Evolutionary conservation across 2,888 invertebrate genomes (phyloP), one percentile per base, ranked within the genome.

Genomic region (Rhagonycha lutea): DNA sequence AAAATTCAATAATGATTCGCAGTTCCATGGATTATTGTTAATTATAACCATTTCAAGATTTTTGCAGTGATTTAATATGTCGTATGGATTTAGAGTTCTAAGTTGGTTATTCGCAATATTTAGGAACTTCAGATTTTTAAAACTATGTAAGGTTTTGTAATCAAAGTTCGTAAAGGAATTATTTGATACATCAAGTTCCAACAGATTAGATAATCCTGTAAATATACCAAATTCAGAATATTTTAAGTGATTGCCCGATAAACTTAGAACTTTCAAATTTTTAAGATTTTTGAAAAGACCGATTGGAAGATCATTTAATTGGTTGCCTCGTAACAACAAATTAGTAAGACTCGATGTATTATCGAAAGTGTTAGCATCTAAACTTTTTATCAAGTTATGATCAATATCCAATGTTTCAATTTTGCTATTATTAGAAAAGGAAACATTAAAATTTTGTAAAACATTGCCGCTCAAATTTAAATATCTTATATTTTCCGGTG

Each of bases 171-270:
- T n/a, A 8, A 69, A 60, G 1, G 23, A 23, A 69, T 69, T 69
- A 62, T 73, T 73, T 14, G 73, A 73, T 29, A 73, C 24, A 62
- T 73, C 73, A 10, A 73, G n/a, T 3, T n/a, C 0, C 24, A 11
- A 9, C 5, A 73, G 24, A 32, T 47, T 69, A 9, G 18, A 9
- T 10, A 73, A 10, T 10, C 73, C 73, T 0, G 29, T 3, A 69
- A 73, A 73, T n/a, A 69, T 62, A 12, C 69, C 73, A 28, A 24
- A 69, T 9, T 62, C 61, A 24, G 70, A 14, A 14, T 68, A 14
- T 29, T 61, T 24, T 8, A 74, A n/a, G 3, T 32, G 14, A 28
- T 74, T 74, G 14, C 63, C n/a, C 8, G 65, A 14, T 4, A 74
- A 11, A 67, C 18, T 70, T 14, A 74, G 61, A 61, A 61, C 23